phyloP scores from a whole-genome alignment of 1,140 invertebrate species.

The Drusus annulatus region DNA sequence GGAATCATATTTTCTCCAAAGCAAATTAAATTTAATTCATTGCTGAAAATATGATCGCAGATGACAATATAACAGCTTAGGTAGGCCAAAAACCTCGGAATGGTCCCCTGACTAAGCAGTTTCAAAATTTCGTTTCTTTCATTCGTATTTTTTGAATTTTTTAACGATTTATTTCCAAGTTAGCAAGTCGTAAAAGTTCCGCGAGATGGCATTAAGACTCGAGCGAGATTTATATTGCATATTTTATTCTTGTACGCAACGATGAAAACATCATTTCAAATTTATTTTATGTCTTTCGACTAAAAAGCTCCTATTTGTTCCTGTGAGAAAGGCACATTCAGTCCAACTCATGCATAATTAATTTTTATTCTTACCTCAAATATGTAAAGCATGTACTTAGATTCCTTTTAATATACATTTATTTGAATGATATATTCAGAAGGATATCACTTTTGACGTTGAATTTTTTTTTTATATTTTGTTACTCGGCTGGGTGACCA shows the following conservation, averaged over 20 bases:
- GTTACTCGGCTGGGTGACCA: no score
- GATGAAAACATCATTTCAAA: conserved; percentile 30
- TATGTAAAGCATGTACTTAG: conserved; percentile 16
- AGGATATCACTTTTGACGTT: not conserved
- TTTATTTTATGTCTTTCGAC: conserved; percentile 29
- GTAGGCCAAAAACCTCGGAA: no score
- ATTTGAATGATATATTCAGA: conserved; percentile 18
- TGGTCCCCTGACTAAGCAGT: no score
- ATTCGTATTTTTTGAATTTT: conserved; percentile 13
- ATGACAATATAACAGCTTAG: no score
- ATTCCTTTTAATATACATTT: not conserved
- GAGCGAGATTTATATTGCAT: conserved; percentile 30
- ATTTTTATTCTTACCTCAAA: conserved; percentile 43
- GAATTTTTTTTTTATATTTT: no score
- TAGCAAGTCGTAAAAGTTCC: conserved; percentile 9
- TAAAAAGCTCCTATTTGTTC: conserved; percentile 18
- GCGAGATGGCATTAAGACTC: conserved; percentile 24
- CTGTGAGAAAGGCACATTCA: conserved; percentile 18
- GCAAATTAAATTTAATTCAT: no score
- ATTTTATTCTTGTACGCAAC: conserved; percentile 19
- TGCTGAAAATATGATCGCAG: no score
- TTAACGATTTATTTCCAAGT: conserved; percentile 25
- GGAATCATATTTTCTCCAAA: no score
- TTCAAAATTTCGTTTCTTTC: not conserved
- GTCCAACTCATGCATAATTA: conserved; percentile 39